phyloP scores from a whole-genome alignment of 2,797 vertebrate genomes.

The Eospalax fontanierii region DNA sequence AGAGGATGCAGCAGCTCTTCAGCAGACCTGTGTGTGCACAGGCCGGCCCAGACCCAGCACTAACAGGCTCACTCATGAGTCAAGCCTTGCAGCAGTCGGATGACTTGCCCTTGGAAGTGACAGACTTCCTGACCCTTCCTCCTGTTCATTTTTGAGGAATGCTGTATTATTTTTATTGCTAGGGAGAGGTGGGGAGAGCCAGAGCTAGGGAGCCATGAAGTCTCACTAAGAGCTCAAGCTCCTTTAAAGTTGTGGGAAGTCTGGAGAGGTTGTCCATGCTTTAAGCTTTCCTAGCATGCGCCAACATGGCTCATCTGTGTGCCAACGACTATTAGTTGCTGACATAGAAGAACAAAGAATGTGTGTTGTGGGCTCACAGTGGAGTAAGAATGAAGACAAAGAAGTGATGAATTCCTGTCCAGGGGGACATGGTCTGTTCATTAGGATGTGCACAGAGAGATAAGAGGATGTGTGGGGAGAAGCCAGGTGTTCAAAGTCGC shows the following conservation, averaged over 20 bases:
- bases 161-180: accelerated
- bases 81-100: not conserved
- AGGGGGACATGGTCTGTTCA: accelerated
- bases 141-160: not conserved
- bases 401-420: accelerated
- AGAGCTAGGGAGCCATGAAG: not conserved
- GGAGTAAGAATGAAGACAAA: not conserved
- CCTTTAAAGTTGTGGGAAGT: not conserved
- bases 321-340: accelerated
- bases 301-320: accelerated
- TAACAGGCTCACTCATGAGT: not conserved
- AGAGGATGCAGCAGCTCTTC: accelerated
- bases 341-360: accelerated
- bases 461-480: accelerated
- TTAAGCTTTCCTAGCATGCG: accelerated
- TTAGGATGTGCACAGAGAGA: accelerated
- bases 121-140: accelerated
- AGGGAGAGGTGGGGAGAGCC: no score
- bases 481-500: not conserved
- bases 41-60: not conserved
- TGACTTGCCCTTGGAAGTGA: not conserved
- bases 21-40: accelerated
- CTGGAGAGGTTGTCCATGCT: no score
- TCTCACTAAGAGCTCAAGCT: not conserved
- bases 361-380: accelerated